Evolutionary conservation across 2,888 invertebrate species (phyloP), one percentile per base, ranked within the genome.

Genomic region (Lathronympha strigana): DNA sequence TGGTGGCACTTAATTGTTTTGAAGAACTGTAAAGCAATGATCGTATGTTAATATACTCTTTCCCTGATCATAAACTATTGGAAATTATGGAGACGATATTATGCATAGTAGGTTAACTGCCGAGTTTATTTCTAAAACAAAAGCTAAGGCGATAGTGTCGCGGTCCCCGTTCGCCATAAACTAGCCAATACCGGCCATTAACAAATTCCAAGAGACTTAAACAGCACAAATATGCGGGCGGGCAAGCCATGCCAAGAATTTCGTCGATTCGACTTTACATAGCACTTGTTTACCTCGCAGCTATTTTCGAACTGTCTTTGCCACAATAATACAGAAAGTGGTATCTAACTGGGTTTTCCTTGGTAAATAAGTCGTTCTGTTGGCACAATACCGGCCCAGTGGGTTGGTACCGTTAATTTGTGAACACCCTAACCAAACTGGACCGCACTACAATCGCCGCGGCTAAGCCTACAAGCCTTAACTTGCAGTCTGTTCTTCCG

Each of bases 211-310:
- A 70, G 71, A 69, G 69, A 68, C 69, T 72, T 75, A 72, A 75
- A 76, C 72, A 71, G 75, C 75, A 73, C 79, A 86, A 85, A 84
- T 84, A 86, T 83, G 84, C 83, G 80, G 79, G 73, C 80, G 72
- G 73, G 76, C 75, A 72, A 67, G 78, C 81, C 80, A 85, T 86
- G 87, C 83, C 84, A 87, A 86, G 88, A 88, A 90, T 90, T 88
- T 85, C 80, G 84, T 81, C 78, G 82, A 83, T 78, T 82, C 81
- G 80, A 76, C 82, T 87, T 83, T 82, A 80, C 84, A 77, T 74
- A 77, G 80, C 81, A 80, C 83, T 87, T 86, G 87, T 87, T 90
- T 87, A 86, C 88, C 84, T 87, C 87, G 83, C 76, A 73, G 83
- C 81, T 86, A 85, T 84, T 84, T 83, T 81, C 81, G 82, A 80